phyloP scores from a whole-genome alignment of 2,888 invertebrate genomes.

The Pharmacophagus antenor region DNA sequence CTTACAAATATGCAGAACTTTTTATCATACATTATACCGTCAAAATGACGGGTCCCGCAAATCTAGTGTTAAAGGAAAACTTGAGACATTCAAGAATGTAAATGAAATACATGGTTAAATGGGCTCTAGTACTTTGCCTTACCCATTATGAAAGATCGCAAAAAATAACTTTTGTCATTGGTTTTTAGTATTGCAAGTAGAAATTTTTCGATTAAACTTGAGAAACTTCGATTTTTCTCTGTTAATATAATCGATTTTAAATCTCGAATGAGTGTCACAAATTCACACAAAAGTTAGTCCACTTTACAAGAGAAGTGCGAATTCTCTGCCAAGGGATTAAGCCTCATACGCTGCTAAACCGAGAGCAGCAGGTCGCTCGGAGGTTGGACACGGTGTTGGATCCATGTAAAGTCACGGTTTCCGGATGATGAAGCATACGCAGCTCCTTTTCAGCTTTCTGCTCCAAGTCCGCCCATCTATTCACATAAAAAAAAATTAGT shows the following conservation, averaged over 20 bases:
- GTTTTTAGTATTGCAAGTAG: neutral
- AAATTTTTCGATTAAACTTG: neutral
- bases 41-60: too few species aligned
- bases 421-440: slow-evolving; percentile 71
- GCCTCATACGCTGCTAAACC: slow-evolving; percentile 52
- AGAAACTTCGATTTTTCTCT: neutral
- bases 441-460: slow-evolving; percentile 81
- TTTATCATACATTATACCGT: too few species aligned
- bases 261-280: slow-evolving; percentile 3
- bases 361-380: slow-evolving; percentile 65
- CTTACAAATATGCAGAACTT: too few species aligned
- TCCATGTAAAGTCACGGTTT: slow-evolving; percentile 66
- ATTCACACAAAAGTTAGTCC: slow-evolving; percentile 2
- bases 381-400: slow-evolving; percentile 65
- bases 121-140: neutral
- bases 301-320: neutral
- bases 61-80: neutral
- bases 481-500: too few species aligned
- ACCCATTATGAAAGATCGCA: neutral
- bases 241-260: neutral
- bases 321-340: neutral
- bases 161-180: neutral
- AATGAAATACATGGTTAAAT: neutral
- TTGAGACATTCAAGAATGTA: neutral
- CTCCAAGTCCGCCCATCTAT: slow-evolving; percentile 80